phyloP scores from a whole-genome alignment of 2,797 vertebrate species.

The Lophius americanus region DNA sequence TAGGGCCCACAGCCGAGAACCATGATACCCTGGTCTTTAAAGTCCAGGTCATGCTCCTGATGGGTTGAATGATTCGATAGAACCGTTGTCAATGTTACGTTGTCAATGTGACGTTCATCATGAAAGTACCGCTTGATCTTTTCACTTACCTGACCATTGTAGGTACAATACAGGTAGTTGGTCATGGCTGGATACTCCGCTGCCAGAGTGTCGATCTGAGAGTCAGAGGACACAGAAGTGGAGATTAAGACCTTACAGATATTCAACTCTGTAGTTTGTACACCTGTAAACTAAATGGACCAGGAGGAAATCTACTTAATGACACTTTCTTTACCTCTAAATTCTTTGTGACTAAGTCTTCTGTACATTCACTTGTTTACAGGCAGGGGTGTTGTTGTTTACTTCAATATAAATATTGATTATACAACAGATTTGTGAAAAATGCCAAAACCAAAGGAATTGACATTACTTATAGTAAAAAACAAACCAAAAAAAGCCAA shows the following conservation, averaged over 20 bases:
- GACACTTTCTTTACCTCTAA: too few species aligned
- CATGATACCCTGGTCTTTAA: slow-evolving; percentile 91
- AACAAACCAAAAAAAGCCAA: too few species aligned
- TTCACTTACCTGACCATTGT: slow-evolving; percentile 88
- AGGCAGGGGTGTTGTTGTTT: background rate
- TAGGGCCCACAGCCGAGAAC: slow-evolving; percentile 95
- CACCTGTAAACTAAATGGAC: too few species aligned
- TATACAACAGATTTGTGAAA: too few species aligned
- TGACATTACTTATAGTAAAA: too few species aligned
- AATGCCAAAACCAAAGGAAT: too few species aligned
- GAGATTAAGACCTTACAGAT: background rate
- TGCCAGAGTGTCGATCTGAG: slow-evolving; percentile 94
- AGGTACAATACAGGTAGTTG: slow-evolving; percentile 94
- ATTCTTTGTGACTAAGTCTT: background rate
- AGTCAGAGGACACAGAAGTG: background rate
- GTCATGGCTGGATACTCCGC: slow-evolving; percentile 94
- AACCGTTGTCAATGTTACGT: background rate
- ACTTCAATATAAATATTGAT: too few species aligned
- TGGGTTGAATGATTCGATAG: slow-evolving; percentile 40
- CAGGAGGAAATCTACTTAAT: too few species aligned
- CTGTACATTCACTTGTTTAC: background rate
- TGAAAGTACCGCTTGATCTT: background rate
- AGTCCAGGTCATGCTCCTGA: slow-evolving; percentile 94
- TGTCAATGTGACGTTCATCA: background rate
- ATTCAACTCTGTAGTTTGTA: too few species aligned